These are phyloP conservation scores for Brachionus rubens DNA, from an alignment of 1,140 invertebrate species.

Conservation along the genomic window DNA sequence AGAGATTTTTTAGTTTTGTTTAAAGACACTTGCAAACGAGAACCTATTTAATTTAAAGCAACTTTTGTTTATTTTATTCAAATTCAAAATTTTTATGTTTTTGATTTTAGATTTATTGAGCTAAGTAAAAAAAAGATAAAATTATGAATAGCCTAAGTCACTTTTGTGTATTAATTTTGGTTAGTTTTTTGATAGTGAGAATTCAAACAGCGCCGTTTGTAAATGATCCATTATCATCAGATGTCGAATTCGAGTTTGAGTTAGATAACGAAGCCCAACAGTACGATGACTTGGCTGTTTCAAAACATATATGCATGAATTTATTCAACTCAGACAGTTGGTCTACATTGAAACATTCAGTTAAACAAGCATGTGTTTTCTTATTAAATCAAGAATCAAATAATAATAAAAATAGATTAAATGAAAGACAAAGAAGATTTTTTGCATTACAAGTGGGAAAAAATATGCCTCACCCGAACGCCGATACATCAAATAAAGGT, in stretches of 20 bases:
- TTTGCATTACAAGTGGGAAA: conserved; percentile 42
- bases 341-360: not conserved
- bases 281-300: not conserved
- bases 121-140: no score
- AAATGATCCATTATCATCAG: not conserved
- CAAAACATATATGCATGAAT: not conserved
- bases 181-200: not conserved
- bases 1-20: no score
- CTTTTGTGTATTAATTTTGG: no score
- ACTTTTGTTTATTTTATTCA: no score
- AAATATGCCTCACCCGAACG: not conserved
- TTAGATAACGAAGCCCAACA: no score
- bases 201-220: not conserved
- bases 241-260: not conserved
- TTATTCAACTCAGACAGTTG: not conserved
- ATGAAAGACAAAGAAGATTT: conserved; percentile 5
- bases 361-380: not conserved
- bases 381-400: not conserved
- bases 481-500: conserved; percentile 7
- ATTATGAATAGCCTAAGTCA: no score
- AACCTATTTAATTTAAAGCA: no score
- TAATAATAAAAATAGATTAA: not conserved
- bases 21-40: no score
- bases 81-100: no score
- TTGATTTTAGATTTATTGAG: no score